Percentiles rank a stretch among this genome's conserved stretches.
Conservation (phyloP, 2,888 invertebrate species). For the Hipparchia semele region DNA sequence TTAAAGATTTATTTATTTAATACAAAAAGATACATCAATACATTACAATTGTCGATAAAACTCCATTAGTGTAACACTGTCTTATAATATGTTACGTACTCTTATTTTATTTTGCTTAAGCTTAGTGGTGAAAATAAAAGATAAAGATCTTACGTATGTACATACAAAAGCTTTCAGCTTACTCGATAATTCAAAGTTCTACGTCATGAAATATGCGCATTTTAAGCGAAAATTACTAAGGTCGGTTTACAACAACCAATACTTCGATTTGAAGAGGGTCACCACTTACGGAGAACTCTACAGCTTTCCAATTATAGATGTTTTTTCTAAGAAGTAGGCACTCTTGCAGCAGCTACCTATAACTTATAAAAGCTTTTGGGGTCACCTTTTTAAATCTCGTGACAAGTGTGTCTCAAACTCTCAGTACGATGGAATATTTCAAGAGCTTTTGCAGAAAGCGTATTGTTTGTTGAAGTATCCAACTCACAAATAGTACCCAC, state of each 20-base stretch:
- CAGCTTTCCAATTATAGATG: conserved; percentile 75
- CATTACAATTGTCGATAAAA: too few relatives aligned
- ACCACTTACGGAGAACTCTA: conserved; percentile 64
- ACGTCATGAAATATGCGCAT: conserved; percentile 23
- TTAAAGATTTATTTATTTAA: too few relatives aligned
- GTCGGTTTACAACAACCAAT: conserved; percentile 49
- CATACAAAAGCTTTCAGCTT: conserved; percentile 2
- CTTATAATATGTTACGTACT: too few relatives aligned
- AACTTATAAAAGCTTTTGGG: conserved; percentile 47
- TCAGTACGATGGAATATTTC: background rate
- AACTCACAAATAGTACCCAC: background rate
- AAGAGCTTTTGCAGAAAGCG: conserved; percentile 7
- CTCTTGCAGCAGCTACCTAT: conserved; percentile 45
- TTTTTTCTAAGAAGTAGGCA: conserved; percentile 61
- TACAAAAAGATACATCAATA: too few relatives aligned
- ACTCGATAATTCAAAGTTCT: conserved; percentile 12
- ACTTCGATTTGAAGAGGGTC: conserved; percentile 68
- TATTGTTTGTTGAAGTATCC: conserved; percentile 3
- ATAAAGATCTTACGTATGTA: too few relatives aligned
- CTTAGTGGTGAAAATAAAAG: too few relatives aligned
- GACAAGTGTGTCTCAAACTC: conserved; percentile 23
- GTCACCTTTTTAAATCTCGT: conserved; percentile 35
- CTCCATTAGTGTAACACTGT: too few relatives aligned
- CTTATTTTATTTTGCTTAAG: too few relatives aligned
- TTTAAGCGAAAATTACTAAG: conserved; percentile 20